These are phyloP conservation scores for Perdita meconis DNA, from an alignment of 2,888 invertebrate genomes.

Conservation along the genomic window DNA sequence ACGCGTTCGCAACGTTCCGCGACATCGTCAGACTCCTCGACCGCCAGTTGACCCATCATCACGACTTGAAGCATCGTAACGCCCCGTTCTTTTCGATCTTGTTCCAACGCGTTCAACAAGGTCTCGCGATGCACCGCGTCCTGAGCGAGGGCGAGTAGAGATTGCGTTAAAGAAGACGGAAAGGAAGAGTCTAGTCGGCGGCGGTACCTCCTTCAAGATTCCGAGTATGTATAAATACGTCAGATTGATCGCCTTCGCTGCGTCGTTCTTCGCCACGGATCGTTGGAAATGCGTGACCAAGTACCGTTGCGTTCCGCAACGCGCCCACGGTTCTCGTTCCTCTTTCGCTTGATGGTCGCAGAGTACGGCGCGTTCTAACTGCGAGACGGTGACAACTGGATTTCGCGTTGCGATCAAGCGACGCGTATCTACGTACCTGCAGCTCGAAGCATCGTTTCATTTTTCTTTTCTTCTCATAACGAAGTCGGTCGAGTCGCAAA, in stretches of 20 bases:
- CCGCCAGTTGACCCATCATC: slow-evolving; percentile 88
- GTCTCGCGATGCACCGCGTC: slow-evolving; percentile 88
- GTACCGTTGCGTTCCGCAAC: slow-evolving; percentile 63
- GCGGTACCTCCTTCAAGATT: slow-evolving; percentile 83
- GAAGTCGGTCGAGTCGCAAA: slow-evolving; percentile 87
- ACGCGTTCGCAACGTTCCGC: slow-evolving; percentile 87
- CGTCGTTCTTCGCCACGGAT: slow-evolving; percentile 87
- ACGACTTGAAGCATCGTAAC: slow-evolving; percentile 88
- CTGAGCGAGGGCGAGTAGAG: slow-evolving; percentile 78
- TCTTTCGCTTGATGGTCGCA: slow-evolving; percentile 37
- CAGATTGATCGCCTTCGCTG: slow-evolving; percentile 87
- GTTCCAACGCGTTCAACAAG: slow-evolving; percentile 86
- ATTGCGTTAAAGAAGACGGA: too few relatives aligned
- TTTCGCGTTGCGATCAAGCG: too few relatives aligned
- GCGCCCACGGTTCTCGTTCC: slow-evolving; percentile 51
- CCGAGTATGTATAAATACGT: slow-evolving; percentile 87
- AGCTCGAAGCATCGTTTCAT: slow-evolving; percentile 86
- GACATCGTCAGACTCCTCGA: slow-evolving; percentile 88
- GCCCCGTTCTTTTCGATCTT: slow-evolving; percentile 87
- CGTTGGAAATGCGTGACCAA: slow-evolving; percentile 85
- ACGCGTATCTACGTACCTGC: slow-evolving; percentile 84
- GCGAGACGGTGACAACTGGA: neutral
- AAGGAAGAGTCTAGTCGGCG: too few relatives aligned
- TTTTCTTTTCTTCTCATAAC: slow-evolving; percentile 87
- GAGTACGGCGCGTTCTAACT: slow-evolving; percentile 72